phyloP scores from a whole-genome alignment of 2,888 invertebrate species.

The Amphimallon solstitiale region DNA sequence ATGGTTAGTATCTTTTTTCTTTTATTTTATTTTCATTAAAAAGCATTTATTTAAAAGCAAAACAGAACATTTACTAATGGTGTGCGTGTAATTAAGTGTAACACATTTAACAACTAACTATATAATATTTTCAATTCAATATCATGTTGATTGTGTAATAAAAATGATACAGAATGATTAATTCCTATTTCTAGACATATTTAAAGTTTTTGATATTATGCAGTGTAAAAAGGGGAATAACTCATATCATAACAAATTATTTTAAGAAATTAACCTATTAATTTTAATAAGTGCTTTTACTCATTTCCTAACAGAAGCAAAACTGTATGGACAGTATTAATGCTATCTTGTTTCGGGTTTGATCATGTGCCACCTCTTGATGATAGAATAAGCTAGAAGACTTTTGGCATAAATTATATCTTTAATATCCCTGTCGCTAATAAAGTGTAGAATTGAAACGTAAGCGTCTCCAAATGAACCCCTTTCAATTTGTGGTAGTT shows the following conservation, averaged over 20 bases:
- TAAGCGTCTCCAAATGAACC: too few relatives aligned
- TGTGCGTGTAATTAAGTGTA: slow-evolving; percentile 10
- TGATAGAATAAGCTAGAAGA: too few relatives aligned
- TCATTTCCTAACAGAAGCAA: neutral
- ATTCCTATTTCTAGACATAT: too few relatives aligned
- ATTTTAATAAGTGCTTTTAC: slow-evolving; percentile 24
- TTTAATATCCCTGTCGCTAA: too few relatives aligned
- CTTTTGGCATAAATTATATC: too few relatives aligned
- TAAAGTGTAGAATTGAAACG: too few relatives aligned
- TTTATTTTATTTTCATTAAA: slow-evolving; percentile 45
- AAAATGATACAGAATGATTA: neutral
- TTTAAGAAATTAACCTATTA: neutral
- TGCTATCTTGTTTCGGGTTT: too few relatives aligned
- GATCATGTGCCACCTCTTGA: too few relatives aligned
- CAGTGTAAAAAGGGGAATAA: neutral
- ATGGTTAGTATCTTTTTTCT: slow-evolving; percentile 55
- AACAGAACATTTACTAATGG: slow-evolving; percentile 7
- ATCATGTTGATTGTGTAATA: too few relatives aligned
- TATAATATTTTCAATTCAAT: neutral
- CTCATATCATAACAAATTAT: neutral
- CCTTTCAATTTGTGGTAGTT: too few relatives aligned
- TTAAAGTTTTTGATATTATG: too few relatives aligned
- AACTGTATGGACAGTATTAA: neutral
- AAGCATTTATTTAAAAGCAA: slow-evolving; percentile 31
- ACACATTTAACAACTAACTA: neutral